Percentiles rank a stretch among this genome's conserved stretches.
phyloP scores from a whole-genome alignment of 2,797 vertebrate genomes.

The Gorsachius magnificus region DNA sequence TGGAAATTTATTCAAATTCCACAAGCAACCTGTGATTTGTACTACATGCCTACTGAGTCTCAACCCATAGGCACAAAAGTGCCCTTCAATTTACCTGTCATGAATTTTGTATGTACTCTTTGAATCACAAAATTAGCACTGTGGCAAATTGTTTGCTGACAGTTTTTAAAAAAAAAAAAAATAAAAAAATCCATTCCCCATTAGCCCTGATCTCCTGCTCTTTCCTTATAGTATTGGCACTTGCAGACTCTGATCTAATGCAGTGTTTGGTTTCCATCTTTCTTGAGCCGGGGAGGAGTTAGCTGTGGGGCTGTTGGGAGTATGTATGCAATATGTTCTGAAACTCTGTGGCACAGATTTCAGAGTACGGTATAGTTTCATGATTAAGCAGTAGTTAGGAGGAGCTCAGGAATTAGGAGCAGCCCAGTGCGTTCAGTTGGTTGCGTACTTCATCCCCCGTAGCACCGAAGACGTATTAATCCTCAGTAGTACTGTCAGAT shows the following conservation, averaged over 20 bases:
- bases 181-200: background rate
- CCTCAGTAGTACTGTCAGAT: background rate
- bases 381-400: background rate
- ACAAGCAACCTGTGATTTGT: background rate
- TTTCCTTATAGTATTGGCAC: background rate
- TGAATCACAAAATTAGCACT: background rate
- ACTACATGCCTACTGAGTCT: background rate
- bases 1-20: background rate
- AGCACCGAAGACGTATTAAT: background rate
- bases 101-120: background rate
- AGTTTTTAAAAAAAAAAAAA: background rate
- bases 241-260: background rate
- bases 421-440: background rate
- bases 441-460: background rate
- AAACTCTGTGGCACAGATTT: background rate
- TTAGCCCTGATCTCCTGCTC: background rate
- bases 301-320: background rate
- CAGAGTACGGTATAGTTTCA: background rate
- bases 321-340: accelerated
- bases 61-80: background rate
- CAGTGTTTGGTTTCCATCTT: background rate
- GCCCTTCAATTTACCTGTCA: background rate
- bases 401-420: background rate
- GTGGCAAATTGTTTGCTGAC: background rate
- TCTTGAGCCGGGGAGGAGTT: background rate